phyloP scores from a whole-genome alignment of 1,140 invertebrate genomes.

The Drosophila chauvacae region DNA sequence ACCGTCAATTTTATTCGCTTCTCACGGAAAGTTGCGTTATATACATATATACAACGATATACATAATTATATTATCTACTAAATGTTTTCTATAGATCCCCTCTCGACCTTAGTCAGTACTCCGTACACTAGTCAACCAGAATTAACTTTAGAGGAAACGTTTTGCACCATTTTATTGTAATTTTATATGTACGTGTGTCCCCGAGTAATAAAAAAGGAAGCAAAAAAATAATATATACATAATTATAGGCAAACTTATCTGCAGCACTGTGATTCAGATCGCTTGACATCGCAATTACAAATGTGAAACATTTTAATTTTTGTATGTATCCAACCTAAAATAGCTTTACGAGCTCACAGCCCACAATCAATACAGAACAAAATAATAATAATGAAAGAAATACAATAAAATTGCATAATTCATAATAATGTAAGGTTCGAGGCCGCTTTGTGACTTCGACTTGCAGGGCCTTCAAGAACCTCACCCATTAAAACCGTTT shows the following conservation, averaged over 20 bases:
- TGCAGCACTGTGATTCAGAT: conserved; percentile 40
- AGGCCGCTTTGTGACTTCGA: conserved; percentile 24
- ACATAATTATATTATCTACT: conserved; percentile 57
- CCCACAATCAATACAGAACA: conserved; percentile 27
- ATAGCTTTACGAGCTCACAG: conserved; percentile 61
- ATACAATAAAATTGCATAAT: conserved; percentile 6
- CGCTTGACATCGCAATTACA: conserved; percentile 52
- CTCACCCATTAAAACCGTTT: conserved; percentile 60
- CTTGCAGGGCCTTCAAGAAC: conserved; percentile 50
- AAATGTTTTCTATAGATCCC: conserved; percentile 64
- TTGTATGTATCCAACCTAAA: conserved; percentile 46
- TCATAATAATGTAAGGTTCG: conserved; percentile 17
- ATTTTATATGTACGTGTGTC: conserved; percentile 59
- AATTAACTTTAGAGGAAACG: conserved; percentile 35
- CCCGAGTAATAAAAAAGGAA: conserved; percentile 18
- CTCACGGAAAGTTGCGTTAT: conserved; percentile 75
- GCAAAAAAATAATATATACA: not conserved
- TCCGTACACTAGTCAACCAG: conserved; percentile 36
- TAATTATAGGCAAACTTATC: conserved; percentile 28
- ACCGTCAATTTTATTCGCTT: conserved; percentile 82
- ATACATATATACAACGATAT: conserved; percentile 53
- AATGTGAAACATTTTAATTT: conserved; percentile 65
- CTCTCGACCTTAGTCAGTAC: conserved; percentile 49
- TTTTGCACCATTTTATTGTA: conserved; percentile 62
- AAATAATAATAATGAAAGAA: conserved; percentile 1